phyloP scores from a whole-genome alignment of 2,113 vertebrate genomes.

The Hassar affinis region DNA sequence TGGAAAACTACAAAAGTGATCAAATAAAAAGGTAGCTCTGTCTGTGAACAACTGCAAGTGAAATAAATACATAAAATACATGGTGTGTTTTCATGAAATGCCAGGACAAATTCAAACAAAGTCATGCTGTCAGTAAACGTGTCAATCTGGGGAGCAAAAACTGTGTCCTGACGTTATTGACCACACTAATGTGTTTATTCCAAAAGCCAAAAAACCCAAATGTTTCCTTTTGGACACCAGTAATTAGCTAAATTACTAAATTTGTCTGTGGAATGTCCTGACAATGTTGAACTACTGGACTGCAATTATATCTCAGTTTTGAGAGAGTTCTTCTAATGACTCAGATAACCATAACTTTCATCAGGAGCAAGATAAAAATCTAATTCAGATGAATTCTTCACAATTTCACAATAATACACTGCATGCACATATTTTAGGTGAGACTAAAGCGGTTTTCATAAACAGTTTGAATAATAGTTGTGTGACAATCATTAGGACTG shows the following conservation, averaged over 20 bases:
- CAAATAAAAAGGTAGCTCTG: not conserved
- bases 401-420: not conserved
- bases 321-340: not conserved
- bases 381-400: not conserved
- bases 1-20: conserved; percentile 32
- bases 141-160: too few species aligned
- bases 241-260: too few species aligned
- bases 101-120: too few species aligned
- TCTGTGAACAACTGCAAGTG: not conserved
- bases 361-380: not conserved
- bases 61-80: too few species aligned
- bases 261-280: too few species aligned
- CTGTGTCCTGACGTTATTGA: too few species aligned
- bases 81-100: not conserved
- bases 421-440: not conserved
- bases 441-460: not conserved
- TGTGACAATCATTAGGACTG: not conserved
- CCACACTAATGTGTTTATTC: too few species aligned
- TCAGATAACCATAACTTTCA: not conserved
- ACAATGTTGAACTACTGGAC: not conserved
- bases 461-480: not conserved
- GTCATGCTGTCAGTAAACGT: too few species aligned
- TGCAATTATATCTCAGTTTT: not conserved
- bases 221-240: too few species aligned
- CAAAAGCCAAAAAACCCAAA: too few species aligned